Percentiles rank a stretch among this genome's conserved stretches.
Conservation (phyloP, 2,797 vertebrate genomes). For the Lepilemur septentrionalis region DNA sequence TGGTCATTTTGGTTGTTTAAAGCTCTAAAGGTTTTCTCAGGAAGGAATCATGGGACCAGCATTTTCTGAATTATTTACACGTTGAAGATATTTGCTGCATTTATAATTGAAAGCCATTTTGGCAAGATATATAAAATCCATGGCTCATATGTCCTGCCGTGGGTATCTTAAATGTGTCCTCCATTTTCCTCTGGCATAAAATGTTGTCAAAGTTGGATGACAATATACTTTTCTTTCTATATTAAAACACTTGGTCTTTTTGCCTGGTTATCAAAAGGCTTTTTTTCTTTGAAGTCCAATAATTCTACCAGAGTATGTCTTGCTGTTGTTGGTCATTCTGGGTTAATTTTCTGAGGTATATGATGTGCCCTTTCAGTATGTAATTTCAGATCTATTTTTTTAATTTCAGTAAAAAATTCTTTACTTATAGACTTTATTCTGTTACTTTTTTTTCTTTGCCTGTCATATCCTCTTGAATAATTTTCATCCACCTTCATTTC, state of each 20-base stretch:
- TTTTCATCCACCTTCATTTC: neutral
- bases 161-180: constrained; percentile 31
- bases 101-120: constrained; percentile 43
- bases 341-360: neutral
- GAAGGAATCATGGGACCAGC: neutral
- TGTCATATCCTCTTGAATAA: neutral
- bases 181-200: constrained; percentile 43
- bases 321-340: neutral
- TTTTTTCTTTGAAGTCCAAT: neutral
- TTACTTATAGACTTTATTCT: neutral
- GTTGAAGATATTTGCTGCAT: neutral
- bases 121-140: neutral
- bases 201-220: neutral
- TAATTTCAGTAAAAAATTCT: neutral
- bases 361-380: neutral
- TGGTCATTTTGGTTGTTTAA: neutral
- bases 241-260: constrained; percentile 31
- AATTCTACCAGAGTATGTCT: constrained; percentile 7
- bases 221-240: constrained; percentile 10
- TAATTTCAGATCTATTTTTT: neutral
- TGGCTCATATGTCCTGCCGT: neutral
- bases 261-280: neutral
- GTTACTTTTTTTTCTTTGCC: neutral
- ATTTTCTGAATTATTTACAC: constrained; percentile 23
- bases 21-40: constrained; percentile 27